Evolutionary conservation across 1,140 invertebrate genomes (phyloP).

Genomic region (Caenorhabditis remanei): DNA sequence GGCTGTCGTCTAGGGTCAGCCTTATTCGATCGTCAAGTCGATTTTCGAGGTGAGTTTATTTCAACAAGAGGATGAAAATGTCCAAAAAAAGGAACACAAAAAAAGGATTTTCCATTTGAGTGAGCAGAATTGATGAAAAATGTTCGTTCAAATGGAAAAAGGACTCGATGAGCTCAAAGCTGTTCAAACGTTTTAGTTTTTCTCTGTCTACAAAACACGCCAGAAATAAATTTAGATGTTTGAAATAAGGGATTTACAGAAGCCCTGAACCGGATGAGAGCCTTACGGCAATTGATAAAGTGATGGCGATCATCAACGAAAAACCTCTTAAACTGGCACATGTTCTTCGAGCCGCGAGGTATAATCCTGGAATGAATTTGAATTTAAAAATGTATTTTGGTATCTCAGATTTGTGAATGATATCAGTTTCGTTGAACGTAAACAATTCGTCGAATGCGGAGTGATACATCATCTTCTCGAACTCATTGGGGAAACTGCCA

Average conservation of each 20-base stretch:
- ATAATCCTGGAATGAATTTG: background rate
- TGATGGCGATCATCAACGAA: slow-evolving; percentile 56
- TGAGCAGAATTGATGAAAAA: slow-evolving; percentile 13
- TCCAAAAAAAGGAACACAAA: background rate
- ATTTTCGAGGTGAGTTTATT: slow-evolving; percentile 9
- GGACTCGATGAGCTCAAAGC: background rate
- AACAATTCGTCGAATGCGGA: slow-evolving; percentile 9
- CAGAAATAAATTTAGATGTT: no score
- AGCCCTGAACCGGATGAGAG: slow-evolving; percentile 70
- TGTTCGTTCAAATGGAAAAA: slow-evolving; percentile 25
- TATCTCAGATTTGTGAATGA: background rate
- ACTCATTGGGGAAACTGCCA: background rate
- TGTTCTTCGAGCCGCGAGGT: slow-evolving; percentile 71
- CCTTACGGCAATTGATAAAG: slow-evolving; percentile 53
- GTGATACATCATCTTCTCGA: slow-evolving; percentile 39
- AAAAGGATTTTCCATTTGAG: slow-evolving; percentile 15
- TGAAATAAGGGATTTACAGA: background rate
- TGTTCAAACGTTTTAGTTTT: no score
- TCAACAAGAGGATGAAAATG: background rate
- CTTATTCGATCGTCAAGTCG: slow-evolving; percentile 39
- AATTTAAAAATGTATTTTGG: slow-evolving; percentile 1
- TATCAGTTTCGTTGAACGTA: background rate
- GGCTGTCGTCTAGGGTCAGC: slow-evolving; percentile 42
- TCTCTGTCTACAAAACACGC: no score
- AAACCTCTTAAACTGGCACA: slow-evolving; percentile 69